phyloP scores from a whole-genome alignment of 2,797 vertebrate genomes.

The Smutsia gigantea region DNA sequence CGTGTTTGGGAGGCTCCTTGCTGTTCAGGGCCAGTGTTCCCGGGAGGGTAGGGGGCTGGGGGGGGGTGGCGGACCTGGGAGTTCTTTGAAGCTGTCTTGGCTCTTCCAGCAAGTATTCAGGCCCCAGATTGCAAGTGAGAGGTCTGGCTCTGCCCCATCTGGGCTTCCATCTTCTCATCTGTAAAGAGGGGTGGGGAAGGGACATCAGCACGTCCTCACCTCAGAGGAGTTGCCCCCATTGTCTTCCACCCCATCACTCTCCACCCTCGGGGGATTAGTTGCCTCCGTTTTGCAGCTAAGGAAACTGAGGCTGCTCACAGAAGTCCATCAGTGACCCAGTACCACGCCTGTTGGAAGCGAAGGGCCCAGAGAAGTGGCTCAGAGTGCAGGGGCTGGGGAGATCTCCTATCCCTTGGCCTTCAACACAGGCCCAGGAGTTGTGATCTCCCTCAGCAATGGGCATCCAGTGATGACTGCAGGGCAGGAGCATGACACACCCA shows the following conservation, averaged over 20 bases:
- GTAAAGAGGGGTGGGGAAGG: neutral
- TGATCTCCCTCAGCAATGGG: fast-evolving
- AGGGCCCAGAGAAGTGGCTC: fast-evolving
- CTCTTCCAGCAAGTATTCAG: neutral
- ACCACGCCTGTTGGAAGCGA: neutral
- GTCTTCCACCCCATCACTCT: neutral
- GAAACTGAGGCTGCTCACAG: neutral
- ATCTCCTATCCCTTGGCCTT: neutral
- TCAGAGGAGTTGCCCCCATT: neutral
- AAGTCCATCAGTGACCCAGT: neutral
- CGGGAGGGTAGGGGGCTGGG: too few species aligned
- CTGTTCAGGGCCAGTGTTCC: neutral
- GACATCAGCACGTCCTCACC: fast-evolving
- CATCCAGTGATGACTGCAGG: neutral
- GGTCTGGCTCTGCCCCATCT: neutral
- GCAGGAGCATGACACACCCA: fast-evolving
- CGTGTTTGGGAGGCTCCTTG: neutral
- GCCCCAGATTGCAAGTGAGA: neutral
- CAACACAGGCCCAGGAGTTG: neutral
- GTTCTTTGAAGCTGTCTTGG: neutral
- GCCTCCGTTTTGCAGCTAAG: neutral
- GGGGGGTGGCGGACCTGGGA: too few species aligned
- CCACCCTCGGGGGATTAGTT: neutral
- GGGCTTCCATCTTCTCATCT: neutral
- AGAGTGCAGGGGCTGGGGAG: too few species aligned